Base-by-base conservation (phyloP, 2,888 invertebrate species). In the Hemicrepidius hirtus region DNA sequence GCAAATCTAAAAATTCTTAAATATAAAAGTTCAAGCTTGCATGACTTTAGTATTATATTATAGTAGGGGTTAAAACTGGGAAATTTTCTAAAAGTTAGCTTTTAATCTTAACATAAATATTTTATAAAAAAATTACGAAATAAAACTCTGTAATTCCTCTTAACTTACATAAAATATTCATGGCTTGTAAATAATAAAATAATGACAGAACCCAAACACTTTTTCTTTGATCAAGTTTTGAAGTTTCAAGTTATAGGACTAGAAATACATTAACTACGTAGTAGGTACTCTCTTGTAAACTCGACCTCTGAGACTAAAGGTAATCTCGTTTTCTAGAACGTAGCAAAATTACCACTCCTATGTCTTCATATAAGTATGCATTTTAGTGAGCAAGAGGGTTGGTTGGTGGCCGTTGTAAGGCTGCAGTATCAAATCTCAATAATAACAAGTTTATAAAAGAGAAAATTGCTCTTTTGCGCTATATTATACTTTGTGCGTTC, bases 391-490 rank as follows among this genome's bases (percentile, higher is more conserved):
- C 24, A 13, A 37, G 20, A 16, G 60, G 44, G 41, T 20, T 10
- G 44, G 41, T 20, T 10, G 13, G 44, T 28, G 13, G 24, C 41
- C 24, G 60, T 62, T 21, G 24, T 44, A 44, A 44, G 44, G 60
- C 57, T 57, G 57, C 41, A 62, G 21, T 62, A 44, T 62, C 60
- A 62, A 62, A 62, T 62, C 60, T 62, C 44, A 62, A 62, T 62
- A 62, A 62, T 62, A 62, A 62, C 59, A 59, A 37, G 40, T 40
- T 40, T 59, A 59, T 59, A 40, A 44, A 44, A 24, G 60, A 62
- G 60, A 41, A 62, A 62, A 62, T 62, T 62, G 60, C 60, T 13
- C 28, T 62, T 62, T 37, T 35, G 21, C 24, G 44, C 44, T 62
- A n/a, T 62, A 62, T 28, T 62, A 62, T 18, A 28, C 60, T 57